Evolutionary conservation across 2,888 invertebrate genomes (phyloP).

Genomic region (Leucoma salicis): DNA sequence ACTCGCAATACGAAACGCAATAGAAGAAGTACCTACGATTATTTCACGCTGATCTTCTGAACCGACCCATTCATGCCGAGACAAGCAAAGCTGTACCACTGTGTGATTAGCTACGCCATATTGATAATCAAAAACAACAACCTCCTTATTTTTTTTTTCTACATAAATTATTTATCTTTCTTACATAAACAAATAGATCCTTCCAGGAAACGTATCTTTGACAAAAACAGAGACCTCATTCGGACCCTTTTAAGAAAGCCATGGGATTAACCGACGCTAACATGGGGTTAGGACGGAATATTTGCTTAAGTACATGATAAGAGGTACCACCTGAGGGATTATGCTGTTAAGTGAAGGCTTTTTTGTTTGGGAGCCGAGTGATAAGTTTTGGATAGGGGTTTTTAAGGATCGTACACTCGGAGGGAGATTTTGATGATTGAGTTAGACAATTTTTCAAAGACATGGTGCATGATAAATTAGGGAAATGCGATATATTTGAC

Average conservation of each 20-base stretch:
- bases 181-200: background rate
- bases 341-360: conserved; percentile 10
- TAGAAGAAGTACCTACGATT: too few relatives aligned
- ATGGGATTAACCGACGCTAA: conserved; percentile 20
- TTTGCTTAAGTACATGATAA: conserved; percentile 46
- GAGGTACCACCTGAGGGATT: conserved; percentile 41
- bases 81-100: too few relatives aligned
- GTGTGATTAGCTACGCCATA: too few relatives aligned
- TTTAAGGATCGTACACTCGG: background rate
- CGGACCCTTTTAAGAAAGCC: conserved; percentile 24
- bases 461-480: too few relatives aligned
- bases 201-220: background rate
- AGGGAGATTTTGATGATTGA: too few relatives aligned
- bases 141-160: background rate
- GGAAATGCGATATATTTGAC: too few relatives aligned
- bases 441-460: too few relatives aligned
- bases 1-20: too few relatives aligned
- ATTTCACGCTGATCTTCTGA: too few relatives aligned
- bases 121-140: too few relatives aligned
- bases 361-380: conserved; percentile 18
- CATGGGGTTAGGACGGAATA: conserved; percentile 32
- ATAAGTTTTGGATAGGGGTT: conserved; percentile 4
- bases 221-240: conserved; percentile 14
- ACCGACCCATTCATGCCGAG: too few relatives aligned
- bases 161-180: background rate